phyloP scores from a whole-genome alignment of 2,888 invertebrate species.

The Metellina segmentata region DNA sequence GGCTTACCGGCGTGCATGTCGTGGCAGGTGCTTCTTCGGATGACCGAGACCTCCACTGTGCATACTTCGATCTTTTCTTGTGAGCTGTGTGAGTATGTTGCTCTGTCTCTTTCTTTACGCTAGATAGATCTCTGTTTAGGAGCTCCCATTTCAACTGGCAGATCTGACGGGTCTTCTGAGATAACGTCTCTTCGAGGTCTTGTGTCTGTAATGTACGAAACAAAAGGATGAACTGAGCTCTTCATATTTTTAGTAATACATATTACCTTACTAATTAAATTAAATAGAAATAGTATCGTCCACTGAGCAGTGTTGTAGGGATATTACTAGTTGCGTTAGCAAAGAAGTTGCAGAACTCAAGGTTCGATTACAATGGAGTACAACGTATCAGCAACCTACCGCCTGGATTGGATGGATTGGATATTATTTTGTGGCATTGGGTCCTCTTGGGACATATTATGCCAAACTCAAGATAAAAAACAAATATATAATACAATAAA shows the following conservation, averaged over 20 bases:
- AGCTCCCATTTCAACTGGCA: constrained; percentile 73
- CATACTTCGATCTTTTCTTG: constrained; percentile 66
- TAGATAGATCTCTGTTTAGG: constrained; percentile 66
- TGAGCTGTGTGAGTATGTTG: constrained; percentile 54
- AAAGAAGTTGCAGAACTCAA: too few relatives aligned
- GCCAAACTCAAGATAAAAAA: too few relatives aligned
- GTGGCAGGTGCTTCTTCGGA: constrained; percentile 56
- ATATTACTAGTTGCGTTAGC: too few relatives aligned
- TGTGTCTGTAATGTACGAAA: constrained; percentile 30
- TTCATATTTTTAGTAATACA: not conserved
- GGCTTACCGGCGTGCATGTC: constrained; percentile 27
- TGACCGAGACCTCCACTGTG: constrained; percentile 61
- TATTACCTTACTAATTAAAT: not conserved
- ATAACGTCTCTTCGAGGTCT: constrained; percentile 56
- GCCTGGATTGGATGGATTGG: too few relatives aligned
- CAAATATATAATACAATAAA: too few relatives aligned
- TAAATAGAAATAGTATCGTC: not conserved
- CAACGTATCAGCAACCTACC: too few relatives aligned
- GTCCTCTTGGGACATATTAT: too few relatives aligned
- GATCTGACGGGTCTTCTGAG: constrained; percentile 54
- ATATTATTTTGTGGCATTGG: too few relatives aligned
- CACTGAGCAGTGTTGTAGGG: too few relatives aligned
- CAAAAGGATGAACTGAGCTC: not conserved
- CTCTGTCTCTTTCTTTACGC: constrained; percentile 65
- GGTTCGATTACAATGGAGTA: too few relatives aligned